Evolutionary conservation across 2,113 vertebrate species (phyloP), one percentile per base, ranked within the genome.

Genomic region (Caranx ignobilis): DNA sequence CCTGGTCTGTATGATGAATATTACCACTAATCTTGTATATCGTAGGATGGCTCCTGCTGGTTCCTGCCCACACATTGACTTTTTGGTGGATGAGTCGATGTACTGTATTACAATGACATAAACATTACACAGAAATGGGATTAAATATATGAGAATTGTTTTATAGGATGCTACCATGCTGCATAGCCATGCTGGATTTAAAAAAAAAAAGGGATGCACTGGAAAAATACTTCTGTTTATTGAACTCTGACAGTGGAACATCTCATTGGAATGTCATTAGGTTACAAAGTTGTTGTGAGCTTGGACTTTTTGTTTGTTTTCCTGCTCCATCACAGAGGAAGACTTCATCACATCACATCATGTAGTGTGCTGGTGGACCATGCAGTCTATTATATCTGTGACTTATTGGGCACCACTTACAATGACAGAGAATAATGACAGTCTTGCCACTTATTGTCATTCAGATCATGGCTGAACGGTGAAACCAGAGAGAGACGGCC

Each of bases 181-280:
- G 67, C 77, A 75, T 67, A 87, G 31, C 26, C 34, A 79, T 86
- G 86, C 87, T 91, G 90, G 87, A 88, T 79, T 26, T 26, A 26
- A 26, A 32, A 43, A 73, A 41, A 37, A 77, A 81, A 89, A 85
- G 71, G 86, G 77, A 89, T 80, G 80, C 89, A 89, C 90, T 91
- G 91, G 90, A 91, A 86, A 82, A 21, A 83, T 68, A 57, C 43
- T 79, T 89, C 31, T 79, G 75, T 89, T 88, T 75, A 75, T 79
- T 79, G 47, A 75, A 82, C 74, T 60, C 74, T 77, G 48, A 71
- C 57, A 76, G 63, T 65, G 68, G 41, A 86, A 82, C 78, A 77
- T 75, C 60, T 81, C 60, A 61, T 34, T 50, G 48, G 82, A 74
- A 75, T 52, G 47, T 84, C 76, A 79, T 75, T 75, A 41, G 65